Evolutionary conservation across 2,888 invertebrate species (phyloP).

Genomic region (Lottia scabra): DNA sequence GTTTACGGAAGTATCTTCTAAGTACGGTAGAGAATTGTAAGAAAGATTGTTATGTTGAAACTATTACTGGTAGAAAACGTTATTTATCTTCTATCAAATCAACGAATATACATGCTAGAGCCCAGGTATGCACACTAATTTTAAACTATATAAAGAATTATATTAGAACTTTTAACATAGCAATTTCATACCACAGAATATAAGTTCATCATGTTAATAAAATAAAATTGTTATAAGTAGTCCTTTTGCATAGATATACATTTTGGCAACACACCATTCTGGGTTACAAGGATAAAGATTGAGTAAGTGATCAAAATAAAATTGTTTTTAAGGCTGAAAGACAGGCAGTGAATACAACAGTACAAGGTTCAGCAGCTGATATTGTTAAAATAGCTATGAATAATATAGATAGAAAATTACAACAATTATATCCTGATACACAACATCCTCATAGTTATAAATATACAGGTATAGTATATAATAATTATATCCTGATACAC

Average conservation of each 20-base stretch:
- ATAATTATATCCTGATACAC: too few relatives aligned
- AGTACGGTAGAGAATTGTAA: slow-evolving; percentile 77
- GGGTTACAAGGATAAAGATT: too few relatives aligned
- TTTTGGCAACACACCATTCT: too few relatives aligned
- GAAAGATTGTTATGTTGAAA: slow-evolving; percentile 83
- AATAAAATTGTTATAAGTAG: too few relatives aligned
- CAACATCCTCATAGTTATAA: slow-evolving; percentile 42
- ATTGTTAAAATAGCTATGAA: slow-evolving; percentile 93
- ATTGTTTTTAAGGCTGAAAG: slow-evolving; percentile 80
- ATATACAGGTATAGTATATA: too few relatives aligned
- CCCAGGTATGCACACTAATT: slow-evolving; percentile 49
- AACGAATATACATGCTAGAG: slow-evolving; percentile 73
- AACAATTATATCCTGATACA: slow-evolving; percentile 69
- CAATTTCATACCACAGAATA: too few relatives aligned
- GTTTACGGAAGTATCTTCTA: slow-evolving; percentile 76
- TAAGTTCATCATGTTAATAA: too few relatives aligned
- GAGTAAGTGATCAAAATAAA: too few relatives aligned
- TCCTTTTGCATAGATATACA: too few relatives aligned
- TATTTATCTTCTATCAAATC: slow-evolving; percentile 79
- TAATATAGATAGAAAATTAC: slow-evolving; percentile 77
- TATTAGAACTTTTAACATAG: too few relatives aligned
- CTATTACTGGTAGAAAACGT: slow-evolving; percentile 83
- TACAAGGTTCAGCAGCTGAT: slow-evolving; percentile 98
- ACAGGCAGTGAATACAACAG: slow-evolving; percentile 95
- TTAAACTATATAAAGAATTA: too few relatives aligned